Evolutionary conservation across 2,888 invertebrate genomes (phyloP).

Genomic region (Lochmaea crataegi): DNA sequence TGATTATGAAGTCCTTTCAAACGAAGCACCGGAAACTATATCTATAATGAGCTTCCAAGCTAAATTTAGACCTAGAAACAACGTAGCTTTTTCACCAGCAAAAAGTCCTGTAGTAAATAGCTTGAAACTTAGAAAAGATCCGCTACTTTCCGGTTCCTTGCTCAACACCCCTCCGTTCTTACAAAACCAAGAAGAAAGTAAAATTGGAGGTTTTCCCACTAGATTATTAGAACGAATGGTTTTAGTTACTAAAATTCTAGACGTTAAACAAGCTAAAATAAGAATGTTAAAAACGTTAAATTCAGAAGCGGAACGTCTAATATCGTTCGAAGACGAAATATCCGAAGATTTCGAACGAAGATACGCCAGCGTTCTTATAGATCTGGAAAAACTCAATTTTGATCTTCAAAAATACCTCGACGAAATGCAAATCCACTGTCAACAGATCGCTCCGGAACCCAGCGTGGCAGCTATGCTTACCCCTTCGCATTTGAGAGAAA

Average conservation of each 20-base stretch:
- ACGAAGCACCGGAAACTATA: constrained; percentile 91
- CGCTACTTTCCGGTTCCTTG: constrained; percentile 72
- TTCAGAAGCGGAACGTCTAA: constrained; percentile 87
- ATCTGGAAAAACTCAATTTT: constrained; percentile 90
- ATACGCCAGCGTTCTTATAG: constrained; percentile 89
- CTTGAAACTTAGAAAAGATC: constrained; percentile 73
- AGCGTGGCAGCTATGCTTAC: constrained; percentile 88
- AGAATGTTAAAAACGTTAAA: constrained; percentile 87
- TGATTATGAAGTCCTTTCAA: constrained; percentile 95
- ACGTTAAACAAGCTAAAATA: constrained; percentile 84
- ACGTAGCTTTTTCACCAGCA: constrained; percentile 63
- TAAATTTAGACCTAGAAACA: constrained; percentile 78
- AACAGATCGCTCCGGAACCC: constrained; percentile 89
- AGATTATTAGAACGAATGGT: constrained; percentile 89
- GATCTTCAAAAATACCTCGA: constrained; percentile 88
- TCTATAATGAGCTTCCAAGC: constrained; percentile 85
- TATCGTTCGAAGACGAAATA: constrained; percentile 82
- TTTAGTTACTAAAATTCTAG: constrained; percentile 85
- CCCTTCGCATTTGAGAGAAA: constrained; percentile 88
- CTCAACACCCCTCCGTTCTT: constrained; percentile 55
- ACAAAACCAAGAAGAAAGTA: constrained; percentile 64
- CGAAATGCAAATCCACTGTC: constrained; percentile 85
- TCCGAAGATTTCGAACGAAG: constrained; percentile 90
- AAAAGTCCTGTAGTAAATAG: constrained; percentile 62
- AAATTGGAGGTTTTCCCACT: constrained; percentile 85